phyloP scores from a whole-genome alignment of 2,888 invertebrate species.

The Leucania comma region DNA sequence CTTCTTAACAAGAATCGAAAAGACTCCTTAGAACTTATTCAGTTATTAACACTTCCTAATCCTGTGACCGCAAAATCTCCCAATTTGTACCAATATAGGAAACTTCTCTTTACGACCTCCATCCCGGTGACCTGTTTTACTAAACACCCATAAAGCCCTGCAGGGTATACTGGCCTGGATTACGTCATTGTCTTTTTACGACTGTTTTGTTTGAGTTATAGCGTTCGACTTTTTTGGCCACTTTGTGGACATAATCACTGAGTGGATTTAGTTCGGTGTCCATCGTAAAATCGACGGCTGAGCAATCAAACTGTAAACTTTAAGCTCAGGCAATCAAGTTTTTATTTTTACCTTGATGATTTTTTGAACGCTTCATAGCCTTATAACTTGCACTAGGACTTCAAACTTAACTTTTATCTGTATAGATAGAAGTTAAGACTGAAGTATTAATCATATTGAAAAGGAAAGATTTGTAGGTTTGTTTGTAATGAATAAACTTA shows the following conservation, averaged over 20 bases:
- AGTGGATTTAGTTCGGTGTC: constrained; percentile 51
- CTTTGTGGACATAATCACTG: constrained; percentile 62
- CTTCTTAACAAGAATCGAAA: constrained; percentile 3
- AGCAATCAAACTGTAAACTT: constrained; percentile 42
- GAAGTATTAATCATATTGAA: too few species aligned
- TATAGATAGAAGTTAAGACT: too few species aligned
- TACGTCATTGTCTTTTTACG: constrained; percentile 77
- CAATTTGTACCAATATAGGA: constrained; percentile 72
- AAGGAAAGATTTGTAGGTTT: too few species aligned
- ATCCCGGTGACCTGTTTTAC: constrained; percentile 79
- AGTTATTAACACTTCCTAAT: constrained; percentile 30
- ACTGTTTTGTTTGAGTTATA: constrained; percentile 69
- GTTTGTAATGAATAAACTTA: too few species aligned
- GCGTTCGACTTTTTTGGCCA: constrained; percentile 62
- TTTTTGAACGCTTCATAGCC: constrained; percentile 15
- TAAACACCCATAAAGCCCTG: constrained; percentile 79
- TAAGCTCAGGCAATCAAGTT: constrained; percentile 34
- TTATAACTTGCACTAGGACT: background rate
- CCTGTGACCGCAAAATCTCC: constrained; percentile 44
- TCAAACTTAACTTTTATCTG: background rate
- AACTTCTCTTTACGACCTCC: constrained; percentile 75
- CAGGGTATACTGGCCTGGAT: constrained; percentile 75
- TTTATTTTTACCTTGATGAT: constrained; percentile 31
- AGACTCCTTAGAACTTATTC: constrained; percentile 23
- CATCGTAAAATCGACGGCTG: constrained; percentile 61